Percentiles rank a stretch among this genome's conserved stretches.
These are phyloP conservation scores for Mya arenaria DNA, from an alignment of 1,140 invertebrate species.

Conservation along the genomic window DNA sequence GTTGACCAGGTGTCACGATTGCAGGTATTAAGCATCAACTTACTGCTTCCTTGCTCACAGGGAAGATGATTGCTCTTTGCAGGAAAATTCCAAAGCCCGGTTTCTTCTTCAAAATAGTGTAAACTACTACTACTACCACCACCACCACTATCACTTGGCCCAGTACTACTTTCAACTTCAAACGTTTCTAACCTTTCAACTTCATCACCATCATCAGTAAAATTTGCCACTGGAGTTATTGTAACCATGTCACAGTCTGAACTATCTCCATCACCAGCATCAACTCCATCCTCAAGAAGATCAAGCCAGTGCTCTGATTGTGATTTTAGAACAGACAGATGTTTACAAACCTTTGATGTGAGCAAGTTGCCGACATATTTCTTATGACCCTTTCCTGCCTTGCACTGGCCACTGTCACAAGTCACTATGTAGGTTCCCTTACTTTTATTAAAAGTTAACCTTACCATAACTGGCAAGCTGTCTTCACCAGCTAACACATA, in stretches of 20 bases:
- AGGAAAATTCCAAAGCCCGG: constrained; percentile 36
- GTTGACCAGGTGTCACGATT: not conserved
- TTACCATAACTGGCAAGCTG: constrained; percentile 22
- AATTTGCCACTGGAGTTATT: not conserved
- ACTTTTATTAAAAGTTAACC: constrained; percentile 11
- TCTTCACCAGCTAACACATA: constrained; percentile 9
- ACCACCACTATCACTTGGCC: not conserved
- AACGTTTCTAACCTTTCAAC: not conserved
- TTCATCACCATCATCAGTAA: not conserved
- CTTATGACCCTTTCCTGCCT: constrained; percentile 18
- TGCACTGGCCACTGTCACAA: constrained; percentile 30
- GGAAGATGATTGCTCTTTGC: not conserved
- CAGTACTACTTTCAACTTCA: not conserved
- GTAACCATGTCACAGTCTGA: not conserved
- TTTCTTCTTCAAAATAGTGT: constrained; percentile 16
- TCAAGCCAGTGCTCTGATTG: not conserved
- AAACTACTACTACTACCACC: not conserved
- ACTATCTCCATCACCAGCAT: too few species aligned
- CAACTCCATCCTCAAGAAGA: too few species aligned
- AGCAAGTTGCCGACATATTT: constrained; percentile 24
- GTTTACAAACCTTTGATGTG: not conserved
- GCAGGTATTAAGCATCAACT: not conserved
- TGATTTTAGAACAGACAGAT: not conserved
- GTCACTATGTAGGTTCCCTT: not conserved
- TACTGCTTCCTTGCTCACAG: not conserved